phyloP scores from a whole-genome alignment of 1,140 invertebrate species.

The Andricus grossulariae region DNA sequence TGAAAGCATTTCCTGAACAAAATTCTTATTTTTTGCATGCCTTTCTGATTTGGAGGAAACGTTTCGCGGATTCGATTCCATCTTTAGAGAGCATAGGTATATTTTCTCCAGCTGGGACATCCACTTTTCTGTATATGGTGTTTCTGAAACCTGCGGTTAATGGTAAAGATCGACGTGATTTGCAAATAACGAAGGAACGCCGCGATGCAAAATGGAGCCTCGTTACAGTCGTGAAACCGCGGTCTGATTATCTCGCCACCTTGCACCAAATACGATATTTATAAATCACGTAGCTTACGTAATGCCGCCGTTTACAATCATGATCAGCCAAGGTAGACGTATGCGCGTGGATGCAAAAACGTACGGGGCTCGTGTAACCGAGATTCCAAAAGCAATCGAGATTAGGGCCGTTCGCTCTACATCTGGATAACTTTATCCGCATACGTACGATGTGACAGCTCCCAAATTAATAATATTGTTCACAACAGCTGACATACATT shows the following conservation, averaged over 20 bases:
- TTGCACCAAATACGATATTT: slow-evolving; percentile 31
- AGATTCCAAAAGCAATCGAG: slow-evolving; percentile 11
- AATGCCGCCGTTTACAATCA: slow-evolving; percentile 26
- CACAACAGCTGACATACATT: not conserved
- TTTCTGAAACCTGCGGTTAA: slow-evolving; percentile 30
- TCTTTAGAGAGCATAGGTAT: not conserved
- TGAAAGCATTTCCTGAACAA: not conserved
- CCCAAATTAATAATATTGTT: not conserved
- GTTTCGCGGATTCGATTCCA: not conserved
- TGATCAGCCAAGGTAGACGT: slow-evolving; percentile 27
- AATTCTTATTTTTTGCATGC: not conserved
- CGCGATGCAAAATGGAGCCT: slow-evolving; percentile 27
- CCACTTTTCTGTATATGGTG: slow-evolving; percentile 1
- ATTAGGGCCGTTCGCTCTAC: not conserved
- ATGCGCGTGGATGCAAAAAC: slow-evolving; percentile 29
- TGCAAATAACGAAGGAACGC: slow-evolving; percentile 24
- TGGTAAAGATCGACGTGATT: slow-evolving; percentile 29
- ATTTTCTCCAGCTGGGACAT: slow-evolving; percentile 8
- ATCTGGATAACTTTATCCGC: slow-evolving; percentile 18
- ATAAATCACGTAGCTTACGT: slow-evolving; percentile 25
- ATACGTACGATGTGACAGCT: not conserved
- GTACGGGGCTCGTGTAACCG: not conserved
- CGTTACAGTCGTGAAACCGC: slow-evolving; percentile 29
- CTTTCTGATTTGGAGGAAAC: not conserved
- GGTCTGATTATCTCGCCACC: slow-evolving; percentile 28